Conservation (phyloP, 2,113 vertebrate species). For the Reinhardtius hippoglossoides region DNA sequence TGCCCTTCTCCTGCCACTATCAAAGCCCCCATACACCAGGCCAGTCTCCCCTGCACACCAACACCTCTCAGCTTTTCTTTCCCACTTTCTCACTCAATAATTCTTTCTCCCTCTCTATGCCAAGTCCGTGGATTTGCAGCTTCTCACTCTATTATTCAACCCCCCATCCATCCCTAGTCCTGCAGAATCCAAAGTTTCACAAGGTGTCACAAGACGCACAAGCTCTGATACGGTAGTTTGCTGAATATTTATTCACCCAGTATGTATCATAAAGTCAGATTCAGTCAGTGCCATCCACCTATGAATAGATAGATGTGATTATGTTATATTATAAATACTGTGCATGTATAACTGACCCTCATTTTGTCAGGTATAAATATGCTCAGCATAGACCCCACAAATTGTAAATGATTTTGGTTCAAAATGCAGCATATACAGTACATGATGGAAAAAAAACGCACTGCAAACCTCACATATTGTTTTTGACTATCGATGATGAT, state of each 20-base stretch:
- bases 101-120: slow-evolving; percentile 37
- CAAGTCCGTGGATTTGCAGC: slow-evolving; percentile 35
- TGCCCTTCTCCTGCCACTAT: slow-evolving; percentile 30
- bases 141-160: slow-evolving; percentile 52
- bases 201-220: background rate
- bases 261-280: background rate
- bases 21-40: slow-evolving; percentile 21
- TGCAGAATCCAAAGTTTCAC: slow-evolving; percentile 29
- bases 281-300: background rate
- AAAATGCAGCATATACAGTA: background rate
- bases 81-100: slow-evolving; percentile 38
- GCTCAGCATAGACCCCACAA: background rate
- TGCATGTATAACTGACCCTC: background rate
- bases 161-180: slow-evolving; percentile 10
- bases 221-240: background rate
- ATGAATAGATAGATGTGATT: background rate
- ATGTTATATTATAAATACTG: background rate
- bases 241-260: background rate
- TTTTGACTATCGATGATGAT: too few species aligned
- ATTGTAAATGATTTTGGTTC: background rate
- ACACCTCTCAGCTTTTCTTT: slow-evolving; percentile 19
- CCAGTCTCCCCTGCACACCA: slow-evolving; percentile 13
- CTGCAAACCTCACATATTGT: background rate
- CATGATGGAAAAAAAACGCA: background rate
- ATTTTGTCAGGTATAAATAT: background rate